Evolutionary conservation across 1,140 invertebrate species (phyloP).

Genomic region (Stegodyphus mimosarum): DNA sequence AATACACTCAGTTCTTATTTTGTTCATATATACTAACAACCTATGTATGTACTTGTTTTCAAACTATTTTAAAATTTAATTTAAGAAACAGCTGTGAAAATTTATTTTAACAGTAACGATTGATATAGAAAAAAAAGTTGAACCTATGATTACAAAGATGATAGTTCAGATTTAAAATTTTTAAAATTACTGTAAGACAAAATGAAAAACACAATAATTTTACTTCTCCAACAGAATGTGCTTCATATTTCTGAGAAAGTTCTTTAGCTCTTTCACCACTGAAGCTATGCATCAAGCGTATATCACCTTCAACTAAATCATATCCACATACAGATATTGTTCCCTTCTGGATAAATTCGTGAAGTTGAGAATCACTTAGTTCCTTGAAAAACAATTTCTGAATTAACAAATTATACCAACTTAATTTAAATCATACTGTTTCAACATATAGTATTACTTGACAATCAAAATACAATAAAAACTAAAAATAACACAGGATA

Average conservation of each 20-base stretch:
- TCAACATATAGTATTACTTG: not conserved
- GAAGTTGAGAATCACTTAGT: constrained; percentile 83
- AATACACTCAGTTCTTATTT: too few relatives aligned
- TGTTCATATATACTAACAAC: too few relatives aligned
- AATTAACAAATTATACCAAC: not conserved
- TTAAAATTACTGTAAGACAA: too few relatives aligned
- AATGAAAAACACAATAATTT: constrained; percentile 48
- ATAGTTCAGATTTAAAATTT: too few relatives aligned
- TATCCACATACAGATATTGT: constrained; percentile 81
- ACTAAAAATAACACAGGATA: not conserved
- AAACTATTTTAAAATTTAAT: not conserved
- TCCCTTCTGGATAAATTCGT: constrained; percentile 79
- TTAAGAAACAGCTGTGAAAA: too few relatives aligned
- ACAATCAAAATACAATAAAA: not conserved
- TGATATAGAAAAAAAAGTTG: not conserved
- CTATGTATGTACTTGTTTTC: not conserved
- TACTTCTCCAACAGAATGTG: constrained; percentile 87
- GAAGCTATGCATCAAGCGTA: constrained; percentile 86
- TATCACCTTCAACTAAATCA: constrained; percentile 81
- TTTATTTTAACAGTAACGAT: too few relatives aligned
- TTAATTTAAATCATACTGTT: too few relatives aligned
- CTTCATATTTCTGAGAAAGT: constrained; percentile 81
- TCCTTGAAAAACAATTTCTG: constrained; percentile 65
- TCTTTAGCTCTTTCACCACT: constrained; percentile 73
- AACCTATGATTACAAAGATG: too few relatives aligned